Evolutionary conservation across 2,113 vertebrate genomes (phyloP).

Genomic region (Thermophis baileyi): DNA sequence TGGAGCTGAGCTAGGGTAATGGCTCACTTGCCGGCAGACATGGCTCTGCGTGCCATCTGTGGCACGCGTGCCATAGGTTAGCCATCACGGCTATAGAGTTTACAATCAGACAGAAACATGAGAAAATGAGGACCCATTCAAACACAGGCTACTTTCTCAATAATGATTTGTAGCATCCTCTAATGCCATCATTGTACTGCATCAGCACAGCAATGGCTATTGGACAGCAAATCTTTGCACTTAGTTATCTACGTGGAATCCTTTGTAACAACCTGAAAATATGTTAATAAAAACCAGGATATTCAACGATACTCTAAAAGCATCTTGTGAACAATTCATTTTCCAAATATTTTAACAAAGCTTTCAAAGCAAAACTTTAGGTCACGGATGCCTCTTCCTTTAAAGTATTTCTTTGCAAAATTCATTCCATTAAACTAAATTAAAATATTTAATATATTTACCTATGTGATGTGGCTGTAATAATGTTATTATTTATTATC

Average conservation of each 20-base stretch:
- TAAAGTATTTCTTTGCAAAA: background rate
- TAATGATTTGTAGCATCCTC: background rate
- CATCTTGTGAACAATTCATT: slow-evolving; percentile 15
- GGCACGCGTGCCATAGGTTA: too few relatives aligned
- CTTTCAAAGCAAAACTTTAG: background rate
- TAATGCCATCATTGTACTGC: background rate
- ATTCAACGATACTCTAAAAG: slow-evolving; percentile 37
- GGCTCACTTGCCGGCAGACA: too few relatives aligned
- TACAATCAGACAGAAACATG: background rate
- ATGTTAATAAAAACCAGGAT: slow-evolving; percentile 16
- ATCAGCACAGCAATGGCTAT: background rate
- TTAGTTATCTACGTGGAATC: background rate
- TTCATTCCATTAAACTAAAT: background rate
- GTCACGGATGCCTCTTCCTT: background rate
- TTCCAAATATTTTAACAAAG: background rate
- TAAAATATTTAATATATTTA: background rate
- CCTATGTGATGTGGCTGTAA: background rate
- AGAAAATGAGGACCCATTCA: background rate
- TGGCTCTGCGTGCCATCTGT: too few relatives aligned
- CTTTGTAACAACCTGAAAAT: slow-evolving; percentile 1
- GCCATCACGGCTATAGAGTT: slow-evolving; percentile 8
- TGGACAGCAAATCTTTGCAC: background rate
- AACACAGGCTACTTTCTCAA: background rate
- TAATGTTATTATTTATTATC: background rate
- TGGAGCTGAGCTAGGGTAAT: too few relatives aligned